A percentile compares a stretch with the other conserved stretches of the same genome.
Conservation (phyloP, 2,888 invertebrate species). For the Chymomyza amoena region DNA sequence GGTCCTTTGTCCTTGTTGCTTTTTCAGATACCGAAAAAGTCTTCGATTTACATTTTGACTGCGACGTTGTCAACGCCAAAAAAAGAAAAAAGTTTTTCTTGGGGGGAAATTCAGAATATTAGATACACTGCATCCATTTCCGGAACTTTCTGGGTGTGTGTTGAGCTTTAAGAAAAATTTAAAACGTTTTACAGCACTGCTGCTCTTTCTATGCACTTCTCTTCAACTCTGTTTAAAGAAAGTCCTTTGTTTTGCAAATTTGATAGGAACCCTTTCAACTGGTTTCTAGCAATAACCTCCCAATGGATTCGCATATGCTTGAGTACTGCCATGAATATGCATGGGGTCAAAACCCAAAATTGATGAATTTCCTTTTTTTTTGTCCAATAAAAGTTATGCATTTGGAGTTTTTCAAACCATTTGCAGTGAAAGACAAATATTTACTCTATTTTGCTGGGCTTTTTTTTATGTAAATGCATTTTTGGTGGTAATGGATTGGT, state of each 20-base stretch:
- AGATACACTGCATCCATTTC: neutral
- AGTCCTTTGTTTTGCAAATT: too few relatives aligned
- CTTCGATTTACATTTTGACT: conserved; percentile 68
- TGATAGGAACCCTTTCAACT: too few relatives aligned
- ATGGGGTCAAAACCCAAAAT: too few relatives aligned
- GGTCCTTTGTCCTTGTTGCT: conserved; percentile 48
- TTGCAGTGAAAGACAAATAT: neutral
- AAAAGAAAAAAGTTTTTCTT: neutral
- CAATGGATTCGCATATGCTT: too few relatives aligned
- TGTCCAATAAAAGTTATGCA: neutral
- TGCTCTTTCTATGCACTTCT: too few relatives aligned
- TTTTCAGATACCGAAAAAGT: conserved; percentile 34
- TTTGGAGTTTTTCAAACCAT: neutral
- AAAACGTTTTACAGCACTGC: too few relatives aligned
- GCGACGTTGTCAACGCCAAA: neutral
- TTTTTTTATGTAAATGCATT: neutral
- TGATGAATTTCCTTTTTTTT: too few relatives aligned
- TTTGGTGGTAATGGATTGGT: neutral
- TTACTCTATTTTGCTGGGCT: neutral
- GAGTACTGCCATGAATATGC: too few relatives aligned
- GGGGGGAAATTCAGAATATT: neutral
- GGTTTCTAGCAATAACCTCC: too few relatives aligned
- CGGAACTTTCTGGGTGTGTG: too few relatives aligned
- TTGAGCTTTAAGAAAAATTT: too few relatives aligned
- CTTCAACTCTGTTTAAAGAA: too few relatives aligned